Evolutionary conservation across 2,113 vertebrate genomes (phyloP).

Genomic region (Taxidea taxus): DNA sequence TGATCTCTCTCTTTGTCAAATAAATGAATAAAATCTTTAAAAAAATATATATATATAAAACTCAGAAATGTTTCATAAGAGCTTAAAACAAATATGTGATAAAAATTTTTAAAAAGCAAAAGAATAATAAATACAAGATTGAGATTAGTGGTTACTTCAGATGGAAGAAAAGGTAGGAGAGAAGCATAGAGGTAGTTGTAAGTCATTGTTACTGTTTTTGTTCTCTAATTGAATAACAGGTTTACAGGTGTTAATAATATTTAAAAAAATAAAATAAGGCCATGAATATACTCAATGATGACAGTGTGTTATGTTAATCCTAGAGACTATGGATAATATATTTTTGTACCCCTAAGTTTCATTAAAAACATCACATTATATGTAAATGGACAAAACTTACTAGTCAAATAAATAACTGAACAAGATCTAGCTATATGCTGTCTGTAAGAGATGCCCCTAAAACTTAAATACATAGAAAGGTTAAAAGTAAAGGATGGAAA

Average conservation of each 20-base stretch:
- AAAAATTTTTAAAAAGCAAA: constrained; percentile 9
- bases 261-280: background rate
- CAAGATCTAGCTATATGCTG: background rate
- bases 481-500: background rate
- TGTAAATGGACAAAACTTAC: constrained; percentile 27
- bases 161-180: background rate
- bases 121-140: background rate
- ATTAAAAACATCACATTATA: constrained; percentile 27
- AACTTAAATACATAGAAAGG: background rate
- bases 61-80: background rate
- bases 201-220: background rate
- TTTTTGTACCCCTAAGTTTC: background rate
- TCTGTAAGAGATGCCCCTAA: background rate
- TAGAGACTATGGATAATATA: background rate
- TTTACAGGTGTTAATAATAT: background rate
- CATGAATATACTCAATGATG: background rate
- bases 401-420: background rate
- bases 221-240: background rate
- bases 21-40: too few relatives aligned
- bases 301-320: background rate
- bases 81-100: background rate
- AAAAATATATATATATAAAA: too few relatives aligned
- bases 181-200: background rate
- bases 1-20: too few relatives aligned
- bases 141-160: background rate